phyloP scores from a whole-genome alignment of 2,888 invertebrate genomes.

The Heliconius cydno region DNA sequence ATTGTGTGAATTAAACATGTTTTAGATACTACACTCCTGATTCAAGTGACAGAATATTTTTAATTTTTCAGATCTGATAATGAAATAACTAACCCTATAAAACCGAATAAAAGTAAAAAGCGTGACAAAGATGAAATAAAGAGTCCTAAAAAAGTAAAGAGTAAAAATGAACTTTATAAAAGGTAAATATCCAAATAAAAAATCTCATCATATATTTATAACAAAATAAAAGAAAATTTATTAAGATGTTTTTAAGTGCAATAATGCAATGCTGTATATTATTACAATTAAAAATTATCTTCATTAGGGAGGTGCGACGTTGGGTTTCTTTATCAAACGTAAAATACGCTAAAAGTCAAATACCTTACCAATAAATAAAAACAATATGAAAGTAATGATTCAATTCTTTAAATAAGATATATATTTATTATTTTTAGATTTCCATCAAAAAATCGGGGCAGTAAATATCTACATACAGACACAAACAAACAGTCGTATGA shows the following conservation, averaged over 20 bases:
- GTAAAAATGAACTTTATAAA: constrained; percentile 60
- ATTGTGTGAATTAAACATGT: too few relatives aligned
- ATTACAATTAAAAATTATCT: too few relatives aligned
- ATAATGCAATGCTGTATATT: too few relatives aligned
- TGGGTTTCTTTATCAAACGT: too few relatives aligned
- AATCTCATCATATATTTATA: not conserved
- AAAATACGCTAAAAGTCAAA: too few relatives aligned
- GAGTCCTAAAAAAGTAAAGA: constrained; percentile 53
- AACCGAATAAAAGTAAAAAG: constrained; percentile 47
- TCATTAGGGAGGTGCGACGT: too few relatives aligned
- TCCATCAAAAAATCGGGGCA: constrained; percentile 54
- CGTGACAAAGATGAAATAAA: constrained; percentile 41
- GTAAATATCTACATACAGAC: constrained; percentile 65
- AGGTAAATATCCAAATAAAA: constrained; percentile 55
- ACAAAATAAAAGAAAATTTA: too few relatives aligned
- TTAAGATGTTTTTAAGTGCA: too few relatives aligned
- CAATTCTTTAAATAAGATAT: not conserved
- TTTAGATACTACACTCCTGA: not conserved
- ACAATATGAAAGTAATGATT: not conserved
- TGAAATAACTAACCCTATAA: constrained; percentile 34
- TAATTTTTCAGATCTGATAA: constrained; percentile 34
- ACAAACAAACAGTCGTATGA: constrained; percentile 63
- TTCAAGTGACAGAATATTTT: not conserved
- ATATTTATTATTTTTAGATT: constrained; percentile 53
- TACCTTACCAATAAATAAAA: too few relatives aligned